Evolutionary conservation across 2,113 vertebrate genomes (phyloP).

Genomic region (Narcine bancroftii): DNA sequence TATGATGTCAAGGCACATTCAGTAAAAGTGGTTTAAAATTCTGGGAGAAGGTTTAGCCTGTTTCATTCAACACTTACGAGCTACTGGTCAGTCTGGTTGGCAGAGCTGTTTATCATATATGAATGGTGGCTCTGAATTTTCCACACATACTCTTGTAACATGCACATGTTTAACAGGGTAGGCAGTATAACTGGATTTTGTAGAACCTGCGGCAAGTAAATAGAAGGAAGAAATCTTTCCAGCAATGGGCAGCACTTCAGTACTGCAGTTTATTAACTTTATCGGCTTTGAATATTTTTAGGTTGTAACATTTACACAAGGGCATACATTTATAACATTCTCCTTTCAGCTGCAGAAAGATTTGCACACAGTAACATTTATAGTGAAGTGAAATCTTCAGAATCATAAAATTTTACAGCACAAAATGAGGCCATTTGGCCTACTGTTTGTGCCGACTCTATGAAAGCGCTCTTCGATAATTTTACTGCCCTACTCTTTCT

Average conservation of each 20-base stretch:
- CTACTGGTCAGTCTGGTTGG: background rate
- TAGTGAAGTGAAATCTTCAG: background rate
- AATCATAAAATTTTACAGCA: background rate
- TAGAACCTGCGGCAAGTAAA: background rate
- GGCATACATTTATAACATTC: background rate
- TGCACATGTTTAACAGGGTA: background rate
- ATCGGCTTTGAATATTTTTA: background rate
- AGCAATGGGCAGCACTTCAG: background rate
- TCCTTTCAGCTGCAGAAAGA: background rate
- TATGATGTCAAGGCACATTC: background rate
- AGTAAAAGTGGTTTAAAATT: background rate
- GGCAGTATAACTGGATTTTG: background rate
- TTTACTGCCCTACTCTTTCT: background rate
- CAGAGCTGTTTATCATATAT: conserved; percentile 1
- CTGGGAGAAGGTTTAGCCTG: conserved; percentile 20
- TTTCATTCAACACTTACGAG: background rate
- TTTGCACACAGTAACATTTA: background rate
- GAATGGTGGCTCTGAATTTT: background rate
- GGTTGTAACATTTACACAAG: background rate
- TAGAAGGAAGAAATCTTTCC: background rate
- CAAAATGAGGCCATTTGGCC: background rate
- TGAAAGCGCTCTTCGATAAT: background rate
- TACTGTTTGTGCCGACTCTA: background rate
- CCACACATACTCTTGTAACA: background rate
- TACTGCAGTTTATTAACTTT: background rate